These are phyloP conservation scores for Cydia pomonella DNA, from an alignment of 1,140 invertebrate species.

Conservation along the genomic window DNA sequence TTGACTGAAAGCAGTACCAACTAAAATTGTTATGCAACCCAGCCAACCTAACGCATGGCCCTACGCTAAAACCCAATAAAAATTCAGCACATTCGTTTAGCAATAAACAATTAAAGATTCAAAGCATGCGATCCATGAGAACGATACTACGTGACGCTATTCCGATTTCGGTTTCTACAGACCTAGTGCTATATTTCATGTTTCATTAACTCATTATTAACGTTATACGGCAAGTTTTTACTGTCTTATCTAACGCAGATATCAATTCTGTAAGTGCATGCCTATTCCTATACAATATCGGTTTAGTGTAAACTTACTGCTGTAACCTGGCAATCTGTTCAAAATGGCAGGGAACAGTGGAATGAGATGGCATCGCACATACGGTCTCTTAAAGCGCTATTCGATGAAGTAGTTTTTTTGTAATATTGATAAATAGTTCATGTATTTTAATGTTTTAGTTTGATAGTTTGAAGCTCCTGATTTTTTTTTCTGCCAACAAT, in stretches of 20 bases:
- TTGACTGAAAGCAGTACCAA: background rate
- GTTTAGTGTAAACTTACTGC: too few species aligned
- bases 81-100: constrained; percentile 24
- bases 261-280: background rate
- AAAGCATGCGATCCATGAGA: constrained; percentile 44
- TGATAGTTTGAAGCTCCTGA: too few species aligned
- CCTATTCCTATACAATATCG: too few species aligned
- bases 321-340: too few species aligned
- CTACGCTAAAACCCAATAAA: constrained; percentile 18
- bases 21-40: constrained; percentile 1
- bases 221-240: background rate
- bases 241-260: background rate
- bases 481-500: too few species aligned
- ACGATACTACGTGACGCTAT: constrained; percentile 51
- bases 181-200: constrained; percentile 28
- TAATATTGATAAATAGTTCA: too few species aligned
- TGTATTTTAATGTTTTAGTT: too few species aligned
- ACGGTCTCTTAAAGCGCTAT: too few species aligned
- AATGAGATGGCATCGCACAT: too few species aligned
- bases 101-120: constrained; percentile 48
- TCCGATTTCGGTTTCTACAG: constrained; percentile 41
- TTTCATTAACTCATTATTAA: background rate
- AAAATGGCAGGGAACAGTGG: too few species aligned
- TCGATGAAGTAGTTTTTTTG: too few species aligned
- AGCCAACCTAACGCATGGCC: background rate